Evolutionary conservation across 2,113 vertebrate species (phyloP), one percentile per base, ranked within the genome.

Genomic region (Phrynosoma platyrhinos): DNA sequence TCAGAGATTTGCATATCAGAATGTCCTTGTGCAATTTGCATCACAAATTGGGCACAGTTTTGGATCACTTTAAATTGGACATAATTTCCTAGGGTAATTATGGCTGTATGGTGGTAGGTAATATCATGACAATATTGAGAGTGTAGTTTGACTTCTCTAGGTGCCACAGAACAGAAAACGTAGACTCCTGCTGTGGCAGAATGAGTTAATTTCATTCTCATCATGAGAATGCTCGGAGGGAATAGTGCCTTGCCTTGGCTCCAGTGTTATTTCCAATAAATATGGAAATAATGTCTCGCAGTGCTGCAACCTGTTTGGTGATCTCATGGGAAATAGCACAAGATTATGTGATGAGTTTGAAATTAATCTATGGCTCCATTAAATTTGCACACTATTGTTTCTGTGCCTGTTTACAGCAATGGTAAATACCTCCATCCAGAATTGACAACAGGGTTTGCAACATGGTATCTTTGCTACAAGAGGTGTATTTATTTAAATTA

Each of bases 221-320:
- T 93, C 53, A 25, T 92, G 88, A 93, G 89, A 91, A 30, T 79
- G 94, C 88, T 91, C 94, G 72, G 40, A 93, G 94, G 92, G 93
- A 94, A 94, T 93, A 92, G 55, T 84, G 80, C 66, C 47, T 95
- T 95, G 89, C 58, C 90, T 94, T 94, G 93, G 87, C 93, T 93
- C 93, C 93, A 87, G 93, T 40, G 58, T 94, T 93, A 75, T 96
- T 96, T 96, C 93, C 95, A 96, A 92, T 97, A 97, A 97, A 95
- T 94, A 96, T 95, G 95, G 95, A 96, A 96, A 96, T 96, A 92
- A 94, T 93, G 93, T 90, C 94, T 96, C 89, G 87, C 84, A 71
- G 81, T 90, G 72, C 92, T 92, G 90, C 86, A 89, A 64, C 90
- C 90, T 88, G 89, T 89, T 92, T 83, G 91, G 87, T 82, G 90